A percentile compares a stretch with the other conserved stretches of the same genome.
Evolutionary conservation across 2,797 vertebrate genomes (phyloP).

Genomic region (Gymnothorax reevesii): DNA sequence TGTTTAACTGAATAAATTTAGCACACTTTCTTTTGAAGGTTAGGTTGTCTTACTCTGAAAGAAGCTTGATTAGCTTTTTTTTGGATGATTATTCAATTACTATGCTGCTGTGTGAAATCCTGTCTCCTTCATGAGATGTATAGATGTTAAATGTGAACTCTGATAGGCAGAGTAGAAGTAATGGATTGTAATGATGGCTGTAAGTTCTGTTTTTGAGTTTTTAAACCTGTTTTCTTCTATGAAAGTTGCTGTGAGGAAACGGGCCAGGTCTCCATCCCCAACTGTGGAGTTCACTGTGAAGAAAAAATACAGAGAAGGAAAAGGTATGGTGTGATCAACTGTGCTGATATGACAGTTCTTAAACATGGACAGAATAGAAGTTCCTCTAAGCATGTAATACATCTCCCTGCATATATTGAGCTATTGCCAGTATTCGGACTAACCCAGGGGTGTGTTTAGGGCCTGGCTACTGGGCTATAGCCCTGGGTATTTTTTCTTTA

Average conservation of each 20-base stretch:
- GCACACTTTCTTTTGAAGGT: background rate
- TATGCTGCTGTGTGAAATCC: background rate
- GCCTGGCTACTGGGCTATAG: no score
- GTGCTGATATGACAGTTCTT: background rate
- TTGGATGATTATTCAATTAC: background rate
- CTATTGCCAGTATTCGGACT: background rate
- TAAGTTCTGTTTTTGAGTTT: background rate
- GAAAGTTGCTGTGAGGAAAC: constrained; percentile 79
- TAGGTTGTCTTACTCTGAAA: background rate
- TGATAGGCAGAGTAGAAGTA: background rate
- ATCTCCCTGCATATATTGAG: background rate
- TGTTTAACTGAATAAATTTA: background rate
- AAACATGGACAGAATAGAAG: no score
- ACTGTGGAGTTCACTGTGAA: constrained; percentile 90
- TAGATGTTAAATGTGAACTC: background rate
- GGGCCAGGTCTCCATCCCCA: constrained; percentile 83
- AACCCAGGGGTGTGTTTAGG: no score
- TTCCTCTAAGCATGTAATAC: background rate
- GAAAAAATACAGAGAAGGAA: constrained; percentile 91
- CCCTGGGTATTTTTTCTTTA: no score
- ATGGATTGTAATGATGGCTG: background rate
- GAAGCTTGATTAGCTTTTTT: background rate
- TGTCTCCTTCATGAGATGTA: background rate
- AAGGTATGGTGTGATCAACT: constrained; percentile 73
- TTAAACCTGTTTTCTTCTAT: background rate